phyloP scores from a whole-genome alignment of 2,797 vertebrate genomes.

The Triplophysa yarkandensis region DNA sequence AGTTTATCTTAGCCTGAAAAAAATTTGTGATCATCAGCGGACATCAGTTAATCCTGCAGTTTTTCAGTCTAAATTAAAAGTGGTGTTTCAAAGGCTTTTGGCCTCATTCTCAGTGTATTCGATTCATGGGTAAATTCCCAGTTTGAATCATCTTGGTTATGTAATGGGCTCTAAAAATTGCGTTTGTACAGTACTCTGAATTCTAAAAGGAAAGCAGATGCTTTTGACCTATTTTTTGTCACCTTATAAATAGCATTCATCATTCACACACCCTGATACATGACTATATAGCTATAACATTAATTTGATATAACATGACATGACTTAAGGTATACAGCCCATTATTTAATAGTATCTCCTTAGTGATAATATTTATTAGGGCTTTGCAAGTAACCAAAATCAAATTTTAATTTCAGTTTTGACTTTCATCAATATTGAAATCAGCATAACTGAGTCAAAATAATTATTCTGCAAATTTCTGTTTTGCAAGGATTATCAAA shows the following conservation, averaged over 20 bases:
- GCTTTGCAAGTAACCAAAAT: too few relatives aligned
- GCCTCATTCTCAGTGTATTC: constrained; percentile 38
- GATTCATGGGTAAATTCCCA: constrained; percentile 43
- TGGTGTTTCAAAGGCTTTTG: constrained; percentile 26
- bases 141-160: constrained; percentile 58
- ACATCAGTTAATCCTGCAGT: constrained; percentile 44
- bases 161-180: constrained; percentile 61
- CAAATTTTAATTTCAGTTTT: too few relatives aligned
- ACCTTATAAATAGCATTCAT: neutral
- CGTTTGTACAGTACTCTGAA: constrained; percentile 47
- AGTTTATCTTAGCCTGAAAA: neutral
- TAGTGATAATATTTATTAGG: too few relatives aligned
- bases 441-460: too few relatives aligned
- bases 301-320: too few relatives aligned
- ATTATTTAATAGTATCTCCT: too few relatives aligned
- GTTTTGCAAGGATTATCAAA: too few relatives aligned
- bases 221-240: constrained; percentile 17
- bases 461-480: too few relatives aligned
- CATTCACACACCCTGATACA: too few relatives aligned
- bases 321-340: too few relatives aligned
- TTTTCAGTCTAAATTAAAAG: constrained; percentile 47
- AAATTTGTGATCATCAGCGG: constrained; percentile 2
- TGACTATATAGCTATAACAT: too few relatives aligned
- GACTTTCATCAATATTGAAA: too few relatives aligned
- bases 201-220: constrained; percentile 16